A percentile compares a stretch with the other conserved stretches of the same genome.
These are phyloP conservation scores for Arge pagana DNA, from an alignment of 2,888 invertebrate genomes.

Conservation along the genomic window DNA sequence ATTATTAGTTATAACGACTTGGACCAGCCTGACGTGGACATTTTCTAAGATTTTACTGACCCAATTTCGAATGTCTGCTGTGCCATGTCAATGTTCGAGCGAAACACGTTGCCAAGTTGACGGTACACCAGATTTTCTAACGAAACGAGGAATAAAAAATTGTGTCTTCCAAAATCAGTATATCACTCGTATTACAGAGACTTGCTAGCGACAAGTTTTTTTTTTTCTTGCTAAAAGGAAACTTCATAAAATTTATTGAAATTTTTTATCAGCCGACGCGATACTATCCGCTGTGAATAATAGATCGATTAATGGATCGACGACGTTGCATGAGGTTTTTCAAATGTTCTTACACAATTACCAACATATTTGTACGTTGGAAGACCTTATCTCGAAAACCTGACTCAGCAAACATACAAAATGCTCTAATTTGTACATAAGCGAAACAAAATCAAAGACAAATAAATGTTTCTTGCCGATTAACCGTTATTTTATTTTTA, in stretches of 20 bases:
- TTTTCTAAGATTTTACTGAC: conserved; percentile 63
- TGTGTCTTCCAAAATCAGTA: conserved; percentile 38
- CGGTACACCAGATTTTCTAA: conserved; percentile 19
- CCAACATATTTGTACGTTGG: no score
- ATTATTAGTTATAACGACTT: conserved; percentile 89
- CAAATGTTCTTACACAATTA: no score
- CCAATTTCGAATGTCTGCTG: conserved; percentile 4
- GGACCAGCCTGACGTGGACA: conserved; percentile 84
- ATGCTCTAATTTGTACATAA: conserved; percentile 8
- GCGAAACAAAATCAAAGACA: conserved; percentile 1
- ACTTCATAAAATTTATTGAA: conserved; percentile 7
- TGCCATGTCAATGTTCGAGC: neutral
- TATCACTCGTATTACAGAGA: neutral
- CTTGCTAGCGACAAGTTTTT: neutral
- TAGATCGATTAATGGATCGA: no score
- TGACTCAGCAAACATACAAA: no score
- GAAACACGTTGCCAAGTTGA: neutral
- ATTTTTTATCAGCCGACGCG: conserved; percentile 16
- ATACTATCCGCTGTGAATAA: no score
- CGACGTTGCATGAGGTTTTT: no score
- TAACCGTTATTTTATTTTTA: conserved; percentile 7
- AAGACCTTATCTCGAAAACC: no score
- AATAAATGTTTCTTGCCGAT: conserved; percentile 5
- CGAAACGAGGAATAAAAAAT: conserved; percentile 8
- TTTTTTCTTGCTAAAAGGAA: conserved; percentile 13